A percentile compares a stretch with the other conserved stretches of the same genome.
Evolutionary conservation across 2,888 invertebrate genomes (phyloP).

Genomic region (Drosophila helvetica): DNA sequence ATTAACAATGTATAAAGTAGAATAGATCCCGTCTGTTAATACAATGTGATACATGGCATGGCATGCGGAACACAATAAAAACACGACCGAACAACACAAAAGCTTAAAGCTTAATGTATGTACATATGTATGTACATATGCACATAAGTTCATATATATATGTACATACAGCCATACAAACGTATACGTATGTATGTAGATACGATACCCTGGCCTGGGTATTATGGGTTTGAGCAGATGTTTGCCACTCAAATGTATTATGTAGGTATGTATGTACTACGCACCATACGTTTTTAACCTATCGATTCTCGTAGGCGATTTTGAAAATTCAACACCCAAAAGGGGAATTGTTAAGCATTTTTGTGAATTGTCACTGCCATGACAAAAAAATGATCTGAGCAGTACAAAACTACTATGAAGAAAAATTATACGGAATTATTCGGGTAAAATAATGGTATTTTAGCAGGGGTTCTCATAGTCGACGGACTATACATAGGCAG

Average conservation of each 20-base stretch:
- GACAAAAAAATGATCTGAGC: neutral
- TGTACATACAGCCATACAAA: neutral
- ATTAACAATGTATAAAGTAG: neutral
- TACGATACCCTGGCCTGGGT: neutral
- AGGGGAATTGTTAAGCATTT: neutral
- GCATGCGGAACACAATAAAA: constrained; percentile 10
- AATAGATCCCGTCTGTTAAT: neutral
- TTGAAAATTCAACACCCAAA: neutral
- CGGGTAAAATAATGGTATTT: neutral
- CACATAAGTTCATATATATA: constrained; percentile 1
- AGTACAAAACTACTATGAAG: too few relatives aligned
- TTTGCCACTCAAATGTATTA: neutral
- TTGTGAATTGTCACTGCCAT: too few relatives aligned
- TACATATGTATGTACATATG: constrained; percentile 13
- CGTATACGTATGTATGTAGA: neutral
- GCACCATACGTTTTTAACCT: constrained; percentile 2
- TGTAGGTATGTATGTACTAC: constrained; percentile 1
- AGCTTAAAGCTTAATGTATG: constrained; percentile 74
- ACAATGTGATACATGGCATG: constrained; percentile 4
- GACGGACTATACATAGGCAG: too few relatives aligned
- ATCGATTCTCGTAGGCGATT: too few relatives aligned
- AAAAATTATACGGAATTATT: too few relatives aligned
- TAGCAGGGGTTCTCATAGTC: too few relatives aligned
- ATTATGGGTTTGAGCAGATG: neutral
- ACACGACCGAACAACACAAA: constrained; percentile 49